Evolutionary conservation across 2,888 invertebrate species (phyloP).

Genomic region (Cheilosia grossa): DNA sequence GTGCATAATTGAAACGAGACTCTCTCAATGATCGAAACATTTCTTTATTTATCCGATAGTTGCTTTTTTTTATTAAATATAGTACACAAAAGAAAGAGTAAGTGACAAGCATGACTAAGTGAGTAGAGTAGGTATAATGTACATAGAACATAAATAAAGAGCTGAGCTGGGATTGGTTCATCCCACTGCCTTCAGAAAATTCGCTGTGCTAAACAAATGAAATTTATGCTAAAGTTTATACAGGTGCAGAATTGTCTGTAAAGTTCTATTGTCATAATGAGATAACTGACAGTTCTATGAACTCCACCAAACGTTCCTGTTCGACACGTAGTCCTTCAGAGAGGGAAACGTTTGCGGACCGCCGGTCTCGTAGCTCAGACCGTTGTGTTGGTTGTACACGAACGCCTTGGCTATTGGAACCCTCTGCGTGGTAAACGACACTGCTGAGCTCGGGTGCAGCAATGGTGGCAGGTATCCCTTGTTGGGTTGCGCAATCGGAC

Average conservation of each 20-base stretch:
- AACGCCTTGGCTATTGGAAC: slow-evolving; percentile 80
- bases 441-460: slow-evolving; percentile 14
- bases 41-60: slow-evolving; percentile 20
- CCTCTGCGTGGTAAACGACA: slow-evolving; percentile 66
- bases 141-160: slow-evolving; percentile 38
- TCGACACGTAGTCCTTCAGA: slow-evolving; percentile 79
- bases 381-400: slow-evolving; percentile 83
- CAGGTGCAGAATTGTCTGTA: slow-evolving; percentile 1
- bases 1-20: background rate
- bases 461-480: slow-evolving; percentile 70
- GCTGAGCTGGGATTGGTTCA: background rate
- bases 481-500: slow-evolving; percentile 24
- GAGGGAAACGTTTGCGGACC: slow-evolving; percentile 81
- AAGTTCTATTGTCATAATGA: background rate
- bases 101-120: slow-evolving; percentile 41
- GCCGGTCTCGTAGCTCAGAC: slow-evolving; percentile 80
- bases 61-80: slow-evolving; percentile 12
- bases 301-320: slow-evolving; percentile 79
- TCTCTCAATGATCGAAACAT: slow-evolving; percentile 2
- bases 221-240: slow-evolving; percentile 25
- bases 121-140: slow-evolving; percentile 25
- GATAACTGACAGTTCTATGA: slow-evolving; percentile 10
- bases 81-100: slow-evolving; percentile 25
- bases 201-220: background rate
- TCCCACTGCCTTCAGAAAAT: background rate